Percentiles rank a stretch among this genome's conserved stretches.
phyloP scores from a whole-genome alignment of 2,797 vertebrate species.

The Semaprochilodus insignis region DNA sequence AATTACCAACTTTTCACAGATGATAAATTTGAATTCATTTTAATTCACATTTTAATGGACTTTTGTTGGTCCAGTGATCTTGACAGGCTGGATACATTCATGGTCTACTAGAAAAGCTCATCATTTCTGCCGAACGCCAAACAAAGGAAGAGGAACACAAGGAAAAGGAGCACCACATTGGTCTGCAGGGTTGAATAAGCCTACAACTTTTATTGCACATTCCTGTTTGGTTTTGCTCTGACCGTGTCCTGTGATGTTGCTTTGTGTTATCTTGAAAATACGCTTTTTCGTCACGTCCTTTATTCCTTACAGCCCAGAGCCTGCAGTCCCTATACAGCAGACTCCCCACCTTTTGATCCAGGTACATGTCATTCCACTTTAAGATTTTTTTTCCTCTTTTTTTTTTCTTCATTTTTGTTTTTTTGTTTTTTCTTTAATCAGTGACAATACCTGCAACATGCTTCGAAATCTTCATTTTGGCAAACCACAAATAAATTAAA shows the following conservation, averaged over 20 bases:
- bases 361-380: constrained; percentile 69
- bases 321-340: constrained; percentile 62
- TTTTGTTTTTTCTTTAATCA: constrained; percentile 73
- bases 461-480: constrained; percentile 83
- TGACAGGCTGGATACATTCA: neutral
- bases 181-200: constrained; percentile 76
- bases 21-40: no score
- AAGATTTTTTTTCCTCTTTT: constrained; percentile 40
- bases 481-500: constrained; percentile 87
- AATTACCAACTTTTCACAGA: no score
- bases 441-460: constrained; percentile 79
- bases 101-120: neutral
- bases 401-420: constrained; percentile 36
- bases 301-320: constrained; percentile 48
- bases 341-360: constrained; percentile 64
- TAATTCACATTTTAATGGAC: no score
- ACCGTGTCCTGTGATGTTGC: constrained; percentile 73
- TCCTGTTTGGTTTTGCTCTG: constrained; percentile 85
- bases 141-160: constrained; percentile 14
- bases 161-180: constrained; percentile 51
- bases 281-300: constrained; percentile 51
- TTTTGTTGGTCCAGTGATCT: neutral
- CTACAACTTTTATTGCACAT: constrained; percentile 89
- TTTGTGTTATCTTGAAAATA: constrained; percentile 65
- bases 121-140: neutral